A percentile compares a stretch with the other conserved stretches of the same genome.
These are phyloP conservation scores for Adrianichthys oophorus DNA, from an alignment of 2,797 vertebrate species.

Conservation along the genomic window DNA sequence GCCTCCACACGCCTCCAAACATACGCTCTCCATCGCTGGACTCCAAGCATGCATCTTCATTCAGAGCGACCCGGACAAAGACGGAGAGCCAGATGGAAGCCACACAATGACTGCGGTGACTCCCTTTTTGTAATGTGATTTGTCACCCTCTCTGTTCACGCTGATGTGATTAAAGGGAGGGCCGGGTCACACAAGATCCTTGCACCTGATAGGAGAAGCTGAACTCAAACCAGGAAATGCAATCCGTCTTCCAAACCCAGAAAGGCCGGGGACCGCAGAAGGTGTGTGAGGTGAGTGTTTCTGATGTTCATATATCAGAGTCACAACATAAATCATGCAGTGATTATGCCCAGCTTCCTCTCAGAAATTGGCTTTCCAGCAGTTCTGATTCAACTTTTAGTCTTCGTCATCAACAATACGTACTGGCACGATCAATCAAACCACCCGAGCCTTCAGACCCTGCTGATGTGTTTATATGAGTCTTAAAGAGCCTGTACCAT, in stretches of 20 bases:
- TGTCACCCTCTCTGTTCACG: slow-evolving; percentile 61
- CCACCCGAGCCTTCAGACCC: too few species aligned
- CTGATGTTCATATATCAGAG: neutral
- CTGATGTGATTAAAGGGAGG: slow-evolving; percentile 71
- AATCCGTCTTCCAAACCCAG: slow-evolving; percentile 44
- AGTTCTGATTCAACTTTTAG: neutral
- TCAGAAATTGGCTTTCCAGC: neutral
- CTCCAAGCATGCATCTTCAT: slow-evolving; percentile 66
- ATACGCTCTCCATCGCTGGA: slow-evolving; percentile 1
- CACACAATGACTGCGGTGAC: slow-evolving; percentile 58
- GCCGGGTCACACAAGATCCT: slow-evolving; percentile 58
- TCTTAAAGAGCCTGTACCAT: too few species aligned
- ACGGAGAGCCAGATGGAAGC: slow-evolving; percentile 41
- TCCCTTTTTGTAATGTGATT: slow-evolving; percentile 72
- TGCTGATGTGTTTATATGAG: too few species aligned
- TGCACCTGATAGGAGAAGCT: slow-evolving; percentile 48
- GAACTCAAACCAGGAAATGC: slow-evolving; percentile 65
- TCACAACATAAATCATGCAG: neutral
- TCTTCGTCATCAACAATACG: neutral
- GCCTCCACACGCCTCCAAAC: slow-evolving; percentile 14
- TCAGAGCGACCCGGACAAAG: slow-evolving; percentile 49
- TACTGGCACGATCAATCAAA: too few species aligned
- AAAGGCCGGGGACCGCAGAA: slow-evolving; percentile 7
- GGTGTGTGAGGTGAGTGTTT: slow-evolving; percentile 12
- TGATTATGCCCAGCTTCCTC: slow-evolving; percentile 2